A percentile compares a stretch with the other conserved stretches of the same genome.
phyloP scores from a whole-genome alignment of 1,140 invertebrate species.

The Philaenus spumarius region DNA sequence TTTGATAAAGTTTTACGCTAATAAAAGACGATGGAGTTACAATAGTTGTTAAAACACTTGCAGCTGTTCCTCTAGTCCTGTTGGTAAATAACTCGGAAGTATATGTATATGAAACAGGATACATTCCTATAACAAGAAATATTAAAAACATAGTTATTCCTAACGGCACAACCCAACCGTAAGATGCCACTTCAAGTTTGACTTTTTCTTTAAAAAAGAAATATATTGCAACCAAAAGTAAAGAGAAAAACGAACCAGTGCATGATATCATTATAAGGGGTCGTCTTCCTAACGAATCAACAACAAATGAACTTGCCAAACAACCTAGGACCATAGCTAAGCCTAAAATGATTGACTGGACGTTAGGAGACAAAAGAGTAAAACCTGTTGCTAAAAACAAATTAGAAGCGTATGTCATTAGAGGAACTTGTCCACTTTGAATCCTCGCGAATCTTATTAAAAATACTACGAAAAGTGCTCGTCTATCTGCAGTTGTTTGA shows the following conservation, averaged over 20 bases:
- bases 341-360: conserved; percentile 19
- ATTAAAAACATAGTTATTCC: conserved; percentile 4
- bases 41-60: conserved; percentile 19
- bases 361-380: conserved; percentile 10
- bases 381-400: conserved; percentile 12
- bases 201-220: conserved; percentile 41
- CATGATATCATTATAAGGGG: conserved; percentile 46
- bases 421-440: conserved; percentile 22
- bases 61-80: conserved; percentile 20
- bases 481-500: conserved; percentile 10
- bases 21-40: conserved; percentile 20
- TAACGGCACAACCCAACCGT: conserved; percentile 8
- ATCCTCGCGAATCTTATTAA: conserved; percentile 19
- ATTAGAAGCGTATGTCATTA: conserved; percentile 25
- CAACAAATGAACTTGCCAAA: conserved; percentile 37
- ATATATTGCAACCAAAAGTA: conserved; percentile 37
- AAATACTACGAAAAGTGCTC: conserved; percentile 23
- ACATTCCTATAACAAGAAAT: conserved; percentile 15
- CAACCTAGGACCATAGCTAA: conserved; percentile 32
- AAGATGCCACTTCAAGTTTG: conserved; percentile 29
- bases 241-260: conserved; percentile 25
- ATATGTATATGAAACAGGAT: conserved; percentile 10
- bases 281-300: conserved; percentile 41
- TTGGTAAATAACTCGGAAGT: conserved; percentile 27
- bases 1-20: conserved; percentile 21